Base-by-base conservation (phyloP, 1,140 invertebrate species). In the Eriocheir sinensis region DNA sequence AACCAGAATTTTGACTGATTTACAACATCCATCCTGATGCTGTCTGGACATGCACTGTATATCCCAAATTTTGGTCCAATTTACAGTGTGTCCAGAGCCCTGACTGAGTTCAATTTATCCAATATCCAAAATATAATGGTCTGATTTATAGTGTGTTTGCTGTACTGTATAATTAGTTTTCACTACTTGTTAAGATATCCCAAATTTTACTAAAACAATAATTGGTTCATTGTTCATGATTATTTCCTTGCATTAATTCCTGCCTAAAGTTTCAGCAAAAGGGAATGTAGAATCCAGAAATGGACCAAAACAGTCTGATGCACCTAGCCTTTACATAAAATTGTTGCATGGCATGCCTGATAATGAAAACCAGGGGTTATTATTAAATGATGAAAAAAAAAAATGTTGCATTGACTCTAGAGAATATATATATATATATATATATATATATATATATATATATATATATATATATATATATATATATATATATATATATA, bases 401-500 rank as follows among this genome's bases (percentile, higher is more conserved):
- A 3, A 17, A 8, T 0, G 4, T 40, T 88, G 17, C 27, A 38
- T 41, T 17, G n/a, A 41, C n/a, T 41, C 17, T 48, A 17, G 30
- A 81, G 12, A 9, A 81, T 41, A 89, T 48, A 30, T 89, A 27
- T 41, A 89, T 89, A 44, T 41, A 21, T 41, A 0, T 89, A 30
- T 48, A 89, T 8, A 89, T 89, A 40, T 41, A 40, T 89, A 89
- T 41, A 41, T 89, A 89, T 41, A 44, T 89, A 40, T 41, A 89
- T 40, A 48, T 21, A 44, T 44, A 89, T 15, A 89, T 41, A 38
- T 15, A 41, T 40, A 44, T 41, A 30, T 89, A 40, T 41, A 41
- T 21, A 89, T 40, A 38, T 88, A 38, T 38, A 88, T 88, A 88
- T 88, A 81, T 41, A 41, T 34, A 38, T 38, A 41, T 88, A 34